phyloP scores from a whole-genome alignment of 23 tunicate species.

The Ciona savignyi region DNA sequence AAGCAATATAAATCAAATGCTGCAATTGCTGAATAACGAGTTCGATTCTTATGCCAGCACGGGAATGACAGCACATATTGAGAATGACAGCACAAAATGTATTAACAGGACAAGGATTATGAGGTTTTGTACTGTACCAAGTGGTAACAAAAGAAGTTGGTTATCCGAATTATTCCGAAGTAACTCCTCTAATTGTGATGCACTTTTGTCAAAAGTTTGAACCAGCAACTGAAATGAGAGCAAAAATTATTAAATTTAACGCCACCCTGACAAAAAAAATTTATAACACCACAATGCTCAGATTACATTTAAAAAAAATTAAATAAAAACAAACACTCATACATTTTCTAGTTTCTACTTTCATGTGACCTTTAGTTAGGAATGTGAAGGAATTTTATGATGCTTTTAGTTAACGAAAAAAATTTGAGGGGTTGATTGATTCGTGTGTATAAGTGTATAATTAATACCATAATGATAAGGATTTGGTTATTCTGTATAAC shows the following conservation, averaged over 20 bases:
- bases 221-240: slow-evolving; percentile 33
- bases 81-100: no score
- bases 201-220: slow-evolving; percentile 59
- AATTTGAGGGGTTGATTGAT: no score
- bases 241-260: neutral
- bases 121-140: slow-evolving; percentile 36
- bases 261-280: neutral
- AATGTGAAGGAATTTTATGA: no score
- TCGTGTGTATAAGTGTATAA: no score
- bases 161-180: slow-evolving; percentile 32
- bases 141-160: slow-evolving; percentile 42
- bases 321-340: neutral
- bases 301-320: neutral
- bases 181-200: slow-evolving; percentile 33
- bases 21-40: no score
- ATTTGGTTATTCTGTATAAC: no score
- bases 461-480: no score
- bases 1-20: no score
- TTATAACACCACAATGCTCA: neutral
- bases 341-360: neutral
- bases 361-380: neutral
- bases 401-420: no score
- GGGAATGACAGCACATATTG: no score
- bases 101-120: no score
- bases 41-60: no score